Conservation (phyloP, 2,888 invertebrate genomes). For the Eudemis profundana region DNA sequence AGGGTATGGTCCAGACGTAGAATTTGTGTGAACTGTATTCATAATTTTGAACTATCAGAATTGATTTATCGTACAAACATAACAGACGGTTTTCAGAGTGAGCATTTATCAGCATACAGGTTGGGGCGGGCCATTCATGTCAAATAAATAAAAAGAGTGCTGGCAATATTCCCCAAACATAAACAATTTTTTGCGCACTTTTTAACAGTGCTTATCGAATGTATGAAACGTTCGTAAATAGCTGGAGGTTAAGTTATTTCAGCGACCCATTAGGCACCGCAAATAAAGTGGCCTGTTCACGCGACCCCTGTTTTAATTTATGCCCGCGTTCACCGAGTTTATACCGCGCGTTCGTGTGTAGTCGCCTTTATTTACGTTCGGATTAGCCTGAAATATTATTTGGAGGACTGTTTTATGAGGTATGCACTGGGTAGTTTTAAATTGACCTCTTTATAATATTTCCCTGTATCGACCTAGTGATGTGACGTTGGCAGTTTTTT, state of each 20-base stretch:
- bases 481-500: too few species aligned
- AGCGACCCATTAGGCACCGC: conserved; percentile 36
- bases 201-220: conserved; percentile 21
- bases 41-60: too few species aligned
- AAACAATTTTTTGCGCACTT: neutral
- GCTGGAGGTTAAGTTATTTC: conserved; percentile 27
- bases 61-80: too few species aligned
- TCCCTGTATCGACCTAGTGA: neutral
- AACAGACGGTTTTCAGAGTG: too few species aligned
- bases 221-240: conserved; percentile 19
- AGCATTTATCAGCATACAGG: too few species aligned
- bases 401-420: neutral
- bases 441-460: neutral
- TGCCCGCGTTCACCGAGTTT: conserved; percentile 29
- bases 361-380: conserved; percentile 15
- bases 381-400: neutral
- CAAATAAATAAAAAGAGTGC: neutral
- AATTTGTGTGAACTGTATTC: too few species aligned
- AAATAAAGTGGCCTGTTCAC: conserved; percentile 44
- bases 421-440: neutral
- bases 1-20: too few species aligned
- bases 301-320: conserved; percentile 42
- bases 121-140: too few species aligned
- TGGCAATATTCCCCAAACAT: neutral
- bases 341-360: conserved; percentile 24